phyloP scores from a whole-genome alignment of 2,888 invertebrate species.

The Pollenia amentaria region DNA sequence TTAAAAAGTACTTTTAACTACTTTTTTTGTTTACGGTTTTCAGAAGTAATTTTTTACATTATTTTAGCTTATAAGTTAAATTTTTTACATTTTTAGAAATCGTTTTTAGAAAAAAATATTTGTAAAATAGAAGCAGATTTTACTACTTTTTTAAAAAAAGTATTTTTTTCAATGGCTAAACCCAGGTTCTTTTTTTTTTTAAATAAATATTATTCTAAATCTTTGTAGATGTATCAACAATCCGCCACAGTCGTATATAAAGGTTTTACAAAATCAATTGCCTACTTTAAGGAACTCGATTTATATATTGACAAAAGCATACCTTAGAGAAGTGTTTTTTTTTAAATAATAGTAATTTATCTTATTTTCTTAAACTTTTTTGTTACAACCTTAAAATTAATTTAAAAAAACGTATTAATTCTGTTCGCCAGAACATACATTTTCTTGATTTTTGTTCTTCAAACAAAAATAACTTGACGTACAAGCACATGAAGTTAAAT shows the following conservation, averaged over 20 bases:
- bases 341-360: neutral
- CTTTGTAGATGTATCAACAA: neutral
- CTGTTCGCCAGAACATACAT: neutral
- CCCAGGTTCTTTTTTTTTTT: too few species aligned
- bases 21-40: too few species aligned
- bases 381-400: neutral
- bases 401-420: neutral
- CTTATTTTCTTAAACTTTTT: neutral
- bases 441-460: neutral
- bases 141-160: too few species aligned
- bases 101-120: too few species aligned
- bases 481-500: neutral
- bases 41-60: too few species aligned
- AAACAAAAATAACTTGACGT: conserved; percentile 11
- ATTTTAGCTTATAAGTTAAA: too few species aligned
- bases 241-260: neutral
- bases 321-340: neutral
- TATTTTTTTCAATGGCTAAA: too few species aligned
- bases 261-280: neutral
- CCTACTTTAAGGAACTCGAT: neutral
- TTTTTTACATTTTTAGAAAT: too few species aligned
- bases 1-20: neutral
- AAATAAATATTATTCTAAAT: too few species aligned
- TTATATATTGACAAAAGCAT: neutral
- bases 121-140: too few species aligned